Percentiles rank a stretch among this genome's conserved stretches.
These are phyloP conservation scores for Atta cephalotes DNA, from an alignment of 1,140 invertebrate genomes.

Conservation along the genomic window DNA sequence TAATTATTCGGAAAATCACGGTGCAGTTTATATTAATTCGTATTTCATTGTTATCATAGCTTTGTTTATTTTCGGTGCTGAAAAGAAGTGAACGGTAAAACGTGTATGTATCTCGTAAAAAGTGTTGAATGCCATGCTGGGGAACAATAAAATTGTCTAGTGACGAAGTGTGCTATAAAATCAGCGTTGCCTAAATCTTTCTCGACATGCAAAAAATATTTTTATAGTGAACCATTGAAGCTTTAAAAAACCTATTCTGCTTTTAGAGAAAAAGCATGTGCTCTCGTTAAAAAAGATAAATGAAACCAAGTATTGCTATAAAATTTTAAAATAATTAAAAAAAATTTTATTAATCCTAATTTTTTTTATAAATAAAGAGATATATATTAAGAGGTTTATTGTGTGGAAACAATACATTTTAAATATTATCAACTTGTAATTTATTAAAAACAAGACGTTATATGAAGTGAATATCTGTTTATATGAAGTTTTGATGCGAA, in stretches of 20 bases:
- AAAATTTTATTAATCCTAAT: not conserved
- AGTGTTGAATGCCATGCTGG: not conserved
- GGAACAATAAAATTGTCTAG: slow-evolving; percentile 52
- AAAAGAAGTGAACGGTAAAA: not conserved
- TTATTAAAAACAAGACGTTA: not conserved
- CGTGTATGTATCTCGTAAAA: slow-evolving; percentile 15
- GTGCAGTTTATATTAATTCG: slow-evolving; percentile 17
- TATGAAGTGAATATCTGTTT: not conserved
- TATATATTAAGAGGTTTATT: not conserved
- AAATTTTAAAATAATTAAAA: not conserved
- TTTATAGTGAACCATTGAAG: slow-evolving; percentile 29
- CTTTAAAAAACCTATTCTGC: slow-evolving; percentile 20
- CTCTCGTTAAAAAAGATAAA: not conserved
- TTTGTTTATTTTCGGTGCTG: not conserved
- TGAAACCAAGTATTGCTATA: not conserved
- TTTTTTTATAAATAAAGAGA: not conserved
- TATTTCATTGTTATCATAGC: not conserved
- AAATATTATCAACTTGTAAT: not conserved
- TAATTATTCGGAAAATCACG: slow-evolving; percentile 29
- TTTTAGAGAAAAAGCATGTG: not conserved
- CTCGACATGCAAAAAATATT: slow-evolving; percentile 24
- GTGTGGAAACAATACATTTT: not conserved
- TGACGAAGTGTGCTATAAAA: slow-evolving; percentile 36
- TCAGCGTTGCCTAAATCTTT: slow-evolving; percentile 7
- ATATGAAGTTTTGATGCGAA: not conserved